Evolutionary conservation across 2,797 vertebrate genomes (phyloP).

Genomic region (Xyrichtys novacula): DNA sequence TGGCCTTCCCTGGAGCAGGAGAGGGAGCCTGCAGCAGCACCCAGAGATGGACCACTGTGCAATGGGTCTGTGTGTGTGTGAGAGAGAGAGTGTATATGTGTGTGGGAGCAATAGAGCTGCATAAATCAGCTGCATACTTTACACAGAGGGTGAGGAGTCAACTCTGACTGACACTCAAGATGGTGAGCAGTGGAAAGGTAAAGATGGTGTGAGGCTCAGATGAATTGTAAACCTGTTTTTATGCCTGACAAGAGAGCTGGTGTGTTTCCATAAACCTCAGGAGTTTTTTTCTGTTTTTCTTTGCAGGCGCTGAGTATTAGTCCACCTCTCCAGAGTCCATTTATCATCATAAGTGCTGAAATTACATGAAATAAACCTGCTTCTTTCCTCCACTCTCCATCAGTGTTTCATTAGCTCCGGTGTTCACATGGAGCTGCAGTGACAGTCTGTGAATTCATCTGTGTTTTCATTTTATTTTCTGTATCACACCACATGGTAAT

Average conservation of each 20-base stretch:
- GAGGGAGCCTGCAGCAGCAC: conserved; percentile 12
- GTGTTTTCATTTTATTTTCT: background rate
- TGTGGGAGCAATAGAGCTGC: background rate
- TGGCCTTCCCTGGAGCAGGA: conserved; percentile 35
- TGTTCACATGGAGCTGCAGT: conserved; percentile 6
- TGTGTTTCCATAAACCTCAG: conserved; percentile 3
- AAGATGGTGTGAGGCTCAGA: background rate
- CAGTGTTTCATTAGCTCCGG: conserved; percentile 30
- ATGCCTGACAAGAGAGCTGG: conserved; percentile 19
- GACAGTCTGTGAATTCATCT: background rate
- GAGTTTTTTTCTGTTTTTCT: conserved; percentile 19
- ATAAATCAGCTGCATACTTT: background rate
- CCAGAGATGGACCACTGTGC: conserved; percentile 20
- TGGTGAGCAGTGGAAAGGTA: background rate
- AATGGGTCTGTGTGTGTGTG: conserved; percentile 20
- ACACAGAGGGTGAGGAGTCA: background rate
- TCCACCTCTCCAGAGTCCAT: conserved; percentile 38
- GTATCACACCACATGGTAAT: background rate
- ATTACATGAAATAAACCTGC: conserved; percentile 32
- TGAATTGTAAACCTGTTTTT: conserved; percentile 15
- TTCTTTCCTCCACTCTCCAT: conserved; percentile 15
- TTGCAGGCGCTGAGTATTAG: conserved; percentile 21
- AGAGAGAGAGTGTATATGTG: conserved; percentile 1
- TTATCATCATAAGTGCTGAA: conserved; percentile 51
- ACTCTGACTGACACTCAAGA: conserved; percentile 19